A percentile compares a stretch with the other conserved stretches of the same genome.
Evolutionary conservation across 2,113 vertebrate species (phyloP).

Genomic region (Chaetorhynchus papuensis): DNA sequence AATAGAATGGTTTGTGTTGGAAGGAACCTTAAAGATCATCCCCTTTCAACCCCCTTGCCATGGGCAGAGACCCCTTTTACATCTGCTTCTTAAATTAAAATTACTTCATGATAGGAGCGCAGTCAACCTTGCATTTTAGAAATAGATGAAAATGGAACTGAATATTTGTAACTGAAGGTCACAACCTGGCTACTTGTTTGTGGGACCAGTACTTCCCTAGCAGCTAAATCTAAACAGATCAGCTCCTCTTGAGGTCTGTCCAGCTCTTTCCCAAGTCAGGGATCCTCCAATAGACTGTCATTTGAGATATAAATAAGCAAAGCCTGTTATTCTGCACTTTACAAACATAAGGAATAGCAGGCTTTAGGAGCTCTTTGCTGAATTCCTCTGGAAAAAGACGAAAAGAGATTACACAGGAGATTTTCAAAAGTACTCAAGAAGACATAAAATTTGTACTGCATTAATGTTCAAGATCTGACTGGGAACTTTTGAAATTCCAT

Average conservation of each 20-base stretch:
- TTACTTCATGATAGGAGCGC: neutral
- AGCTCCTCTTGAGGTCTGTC: neutral
- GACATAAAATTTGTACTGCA: neutral
- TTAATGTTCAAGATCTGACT: neutral
- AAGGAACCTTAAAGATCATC: neutral
- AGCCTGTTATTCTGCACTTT: neutral
- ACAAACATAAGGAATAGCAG: neutral
- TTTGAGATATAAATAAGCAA: neutral
- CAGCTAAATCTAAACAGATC: neutral
- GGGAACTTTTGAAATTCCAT: neutral
- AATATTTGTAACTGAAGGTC: neutral
- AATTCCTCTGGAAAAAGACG: neutral
- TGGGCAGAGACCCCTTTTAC: neutral
- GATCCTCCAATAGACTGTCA: neutral
- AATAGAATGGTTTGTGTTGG: neutral
- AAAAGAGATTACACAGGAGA: neutral
- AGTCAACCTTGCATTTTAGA: neutral
- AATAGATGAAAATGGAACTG: neutral
- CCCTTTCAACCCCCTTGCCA: neutral
- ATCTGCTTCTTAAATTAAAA: neutral
- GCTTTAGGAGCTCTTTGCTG: neutral
- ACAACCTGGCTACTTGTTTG: neutral
- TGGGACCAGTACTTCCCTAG: neutral
- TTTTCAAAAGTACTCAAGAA: neutral
- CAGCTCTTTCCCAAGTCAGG: neutral